Evolutionary conservation across 1,140 invertebrate genomes (phyloP).

Genomic region (Venustaconcha ellipsiformis): DNA sequence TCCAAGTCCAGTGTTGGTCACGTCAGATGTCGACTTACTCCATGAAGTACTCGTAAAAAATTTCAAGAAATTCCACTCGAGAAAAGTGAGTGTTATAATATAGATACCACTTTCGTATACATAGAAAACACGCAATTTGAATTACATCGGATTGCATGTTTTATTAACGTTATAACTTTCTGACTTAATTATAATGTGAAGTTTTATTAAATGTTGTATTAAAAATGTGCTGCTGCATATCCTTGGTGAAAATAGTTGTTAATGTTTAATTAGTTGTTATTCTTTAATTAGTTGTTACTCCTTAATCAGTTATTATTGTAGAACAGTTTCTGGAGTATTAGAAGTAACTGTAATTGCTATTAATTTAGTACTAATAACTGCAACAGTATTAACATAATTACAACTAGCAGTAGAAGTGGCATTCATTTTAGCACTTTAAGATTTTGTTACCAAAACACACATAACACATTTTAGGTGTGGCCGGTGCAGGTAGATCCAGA

Average conservation of each 20-base stretch:
- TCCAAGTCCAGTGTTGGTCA: slow-evolving; percentile 66
- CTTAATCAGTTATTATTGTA: background rate
- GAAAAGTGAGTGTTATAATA: slow-evolving; percentile 57
- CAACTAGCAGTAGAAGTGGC: background rate
- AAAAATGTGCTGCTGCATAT: slow-evolving; percentile 2
- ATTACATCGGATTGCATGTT: background rate
- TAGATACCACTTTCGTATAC: background rate
- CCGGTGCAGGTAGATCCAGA: slow-evolving; percentile 66
- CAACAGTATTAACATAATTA: background rate
- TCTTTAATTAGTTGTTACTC: background rate
- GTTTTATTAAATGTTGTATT: background rate
- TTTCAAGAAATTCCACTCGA: slow-evolving; percentile 69
- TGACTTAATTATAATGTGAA: too few relatives aligned
- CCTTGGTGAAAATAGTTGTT: slow-evolving; percentile 5
- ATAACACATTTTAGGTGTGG: slow-evolving; percentile 44
- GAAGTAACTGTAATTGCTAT: slow-evolving; percentile 3
- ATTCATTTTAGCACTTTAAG: background rate
- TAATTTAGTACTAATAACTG: too few relatives aligned
- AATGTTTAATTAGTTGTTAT: background rate
- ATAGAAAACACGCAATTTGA: background rate
- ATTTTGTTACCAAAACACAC: background rate
- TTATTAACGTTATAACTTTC: too few relatives aligned
- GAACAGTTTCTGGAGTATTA: background rate
- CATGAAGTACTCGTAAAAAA: slow-evolving; percentile 70
- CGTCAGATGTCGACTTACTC: slow-evolving; percentile 66